Percentiles rank a stretch among this genome's conserved stretches.
Evolutionary conservation across 1,140 invertebrate genomes (phyloP).

Genomic region (Drosophila nebulosa): DNA sequence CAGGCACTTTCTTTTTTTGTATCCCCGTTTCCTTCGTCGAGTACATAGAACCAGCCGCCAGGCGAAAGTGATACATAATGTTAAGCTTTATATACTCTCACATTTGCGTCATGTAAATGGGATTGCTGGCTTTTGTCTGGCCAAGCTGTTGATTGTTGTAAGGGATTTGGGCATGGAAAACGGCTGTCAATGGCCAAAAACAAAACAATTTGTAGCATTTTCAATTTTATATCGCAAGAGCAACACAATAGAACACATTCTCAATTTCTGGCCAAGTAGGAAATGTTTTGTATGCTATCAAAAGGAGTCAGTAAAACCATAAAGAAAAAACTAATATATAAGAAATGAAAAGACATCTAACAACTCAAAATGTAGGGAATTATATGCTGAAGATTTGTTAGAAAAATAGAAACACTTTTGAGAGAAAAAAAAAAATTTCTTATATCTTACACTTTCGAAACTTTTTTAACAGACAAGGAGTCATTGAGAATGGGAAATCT

Average conservation of each 20-base stretch:
- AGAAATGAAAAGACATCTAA: too few species aligned
- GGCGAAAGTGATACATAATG: slow-evolving; percentile 62
- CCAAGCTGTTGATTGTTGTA: slow-evolving; percentile 55
- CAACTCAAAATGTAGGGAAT: too few species aligned
- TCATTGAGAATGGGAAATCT: too few species aligned
- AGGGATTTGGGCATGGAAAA: slow-evolving; percentile 6
- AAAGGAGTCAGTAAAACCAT: neutral
- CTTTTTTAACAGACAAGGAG: too few species aligned
- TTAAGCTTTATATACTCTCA: neutral
- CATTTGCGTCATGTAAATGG: neutral
- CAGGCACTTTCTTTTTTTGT: neutral
- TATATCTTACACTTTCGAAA: too few species aligned
- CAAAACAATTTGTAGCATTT: neutral
- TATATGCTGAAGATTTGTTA: too few species aligned
- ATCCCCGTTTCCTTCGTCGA: neutral
- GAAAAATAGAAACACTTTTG: too few species aligned
- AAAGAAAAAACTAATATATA: too few species aligned
- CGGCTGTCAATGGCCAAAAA: neutral
- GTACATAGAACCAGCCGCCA: neutral
- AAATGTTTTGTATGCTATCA: neutral
- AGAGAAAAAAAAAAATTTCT: too few species aligned
- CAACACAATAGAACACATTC: neutral
- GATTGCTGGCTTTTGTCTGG: slow-evolving; percentile 13
- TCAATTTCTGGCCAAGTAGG: neutral
- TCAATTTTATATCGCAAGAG: neutral